A percentile compares a stretch with the other conserved stretches of the same genome.
phyloP scores from a whole-genome alignment of 1,140 invertebrate genomes.

The Meloidogyne chitwoodi region DNA sequence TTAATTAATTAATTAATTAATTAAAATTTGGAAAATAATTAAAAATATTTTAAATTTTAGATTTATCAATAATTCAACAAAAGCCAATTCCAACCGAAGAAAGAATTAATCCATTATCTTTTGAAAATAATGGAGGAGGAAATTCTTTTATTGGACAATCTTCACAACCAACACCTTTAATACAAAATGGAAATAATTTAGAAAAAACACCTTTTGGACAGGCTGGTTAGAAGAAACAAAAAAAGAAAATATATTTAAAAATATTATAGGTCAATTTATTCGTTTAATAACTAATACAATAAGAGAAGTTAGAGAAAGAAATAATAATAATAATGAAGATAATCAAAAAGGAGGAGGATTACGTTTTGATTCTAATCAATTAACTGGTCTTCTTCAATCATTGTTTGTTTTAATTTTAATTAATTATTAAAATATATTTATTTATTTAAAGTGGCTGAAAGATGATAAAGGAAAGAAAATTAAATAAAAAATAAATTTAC shows the following conservation, averaged over 20 bases:
- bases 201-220: background rate
- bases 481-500: background rate
- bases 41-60: no score
- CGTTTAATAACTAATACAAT: slow-evolving; percentile 45
- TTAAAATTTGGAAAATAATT: no score
- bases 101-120: background rate
- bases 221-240: background rate
- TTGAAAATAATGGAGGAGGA: no score
- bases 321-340: background rate
- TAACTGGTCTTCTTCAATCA: slow-evolving; percentile 36
- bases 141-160: background rate
- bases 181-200: slow-evolving; percentile 21
- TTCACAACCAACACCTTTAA: background rate
- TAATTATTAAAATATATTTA: background rate
- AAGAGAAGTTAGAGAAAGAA: slow-evolving; percentile 35
- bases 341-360: background rate
- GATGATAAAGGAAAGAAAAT: background rate
- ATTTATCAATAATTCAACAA: background rate
- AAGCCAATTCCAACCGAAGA: background rate
- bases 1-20: background rate
- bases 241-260: background rate
- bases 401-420: slow-evolving; percentile 28
- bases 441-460: no score
- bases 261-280: slow-evolving; percentile 35
- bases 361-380: slow-evolving; percentile 33